phyloP scores from a whole-genome alignment of 2,888 invertebrate genomes.

The Julus scanicus region DNA sequence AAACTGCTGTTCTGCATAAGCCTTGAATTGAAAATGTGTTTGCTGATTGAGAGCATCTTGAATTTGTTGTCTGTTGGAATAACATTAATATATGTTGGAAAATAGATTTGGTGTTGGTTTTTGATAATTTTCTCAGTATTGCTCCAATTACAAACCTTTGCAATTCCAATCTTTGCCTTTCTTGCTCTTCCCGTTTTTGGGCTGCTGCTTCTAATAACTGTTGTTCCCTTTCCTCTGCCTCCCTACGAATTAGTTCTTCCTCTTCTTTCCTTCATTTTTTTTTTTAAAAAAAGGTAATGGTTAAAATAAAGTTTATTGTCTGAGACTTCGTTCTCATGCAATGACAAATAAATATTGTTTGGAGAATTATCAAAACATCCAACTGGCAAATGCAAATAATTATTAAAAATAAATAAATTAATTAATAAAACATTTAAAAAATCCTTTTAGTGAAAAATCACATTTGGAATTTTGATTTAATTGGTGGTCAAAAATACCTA shows the following conservation, averaged over 20 bases:
- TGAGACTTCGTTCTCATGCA: background rate
- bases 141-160: constrained; percentile 57
- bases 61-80: constrained; percentile 72
- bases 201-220: constrained; percentile 54
- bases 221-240: constrained; percentile 51
- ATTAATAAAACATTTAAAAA: too few relatives aligned
- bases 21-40: constrained; percentile 87
- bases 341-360: background rate
- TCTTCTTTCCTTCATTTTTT: constrained; percentile 44
- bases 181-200: constrained; percentile 84
- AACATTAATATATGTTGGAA: too few relatives aligned
- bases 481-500: too few relatives aligned
- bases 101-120: background rate
- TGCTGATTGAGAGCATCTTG: constrained; percentile 97
- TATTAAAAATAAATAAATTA: too few relatives aligned
- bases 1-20: constrained; percentile 92
- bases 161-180: constrained; percentile 71
- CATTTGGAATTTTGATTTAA: too few relatives aligned
- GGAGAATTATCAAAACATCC: too few relatives aligned
- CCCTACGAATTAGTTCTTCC: constrained; percentile 31
- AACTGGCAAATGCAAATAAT: too few relatives aligned
- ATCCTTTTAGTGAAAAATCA: too few relatives aligned
- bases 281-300: too few relatives aligned
- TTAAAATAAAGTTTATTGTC: too few relatives aligned
- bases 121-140: background rate